Evolutionary conservation across 2,113 vertebrate species (phyloP).

Genomic region (Ailurus styani): DNA sequence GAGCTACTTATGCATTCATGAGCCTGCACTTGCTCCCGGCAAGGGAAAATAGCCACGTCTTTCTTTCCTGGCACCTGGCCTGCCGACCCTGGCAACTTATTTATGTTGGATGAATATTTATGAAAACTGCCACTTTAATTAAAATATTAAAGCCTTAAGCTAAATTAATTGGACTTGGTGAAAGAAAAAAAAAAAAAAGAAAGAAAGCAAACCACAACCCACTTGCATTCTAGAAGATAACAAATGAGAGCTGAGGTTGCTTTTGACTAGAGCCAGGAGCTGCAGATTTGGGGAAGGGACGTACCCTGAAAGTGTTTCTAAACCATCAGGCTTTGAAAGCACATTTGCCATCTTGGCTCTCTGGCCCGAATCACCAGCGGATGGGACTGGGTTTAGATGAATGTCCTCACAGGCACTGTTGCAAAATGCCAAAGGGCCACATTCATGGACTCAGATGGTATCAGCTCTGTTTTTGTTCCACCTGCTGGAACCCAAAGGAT

Average conservation of each 20-base stretch:
- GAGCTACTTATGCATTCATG: fast-evolving
- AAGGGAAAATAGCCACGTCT: neutral
- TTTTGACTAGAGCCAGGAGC: conserved; percentile 28
- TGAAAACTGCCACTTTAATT: conserved; percentile 74
- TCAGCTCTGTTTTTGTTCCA: neutral
- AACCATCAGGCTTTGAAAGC: conserved; percentile 15
- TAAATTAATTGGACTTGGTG: conserved; percentile 75
- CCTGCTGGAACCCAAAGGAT: neutral
- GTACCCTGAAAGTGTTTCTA: neutral
- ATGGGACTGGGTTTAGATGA: neutral
- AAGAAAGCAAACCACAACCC: neutral
- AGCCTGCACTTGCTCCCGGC: neutral
- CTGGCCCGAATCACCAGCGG: neutral
- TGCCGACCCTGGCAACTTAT: conserved; percentile 51
- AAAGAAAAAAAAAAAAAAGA: neutral
- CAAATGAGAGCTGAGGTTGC: neutral
- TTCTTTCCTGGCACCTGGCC: neutral
- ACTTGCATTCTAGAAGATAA: conserved; percentile 45
- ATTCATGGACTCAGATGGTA: fast-evolving
- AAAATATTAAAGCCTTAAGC: conserved; percentile 65
- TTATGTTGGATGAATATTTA: conserved; percentile 77
- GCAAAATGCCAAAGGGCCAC: neutral
- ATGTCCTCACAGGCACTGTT: neutral
- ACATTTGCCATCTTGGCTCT: neutral
- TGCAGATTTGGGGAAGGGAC: neutral